A percentile compares a stretch with the other conserved stretches of the same genome.
phyloP scores from a whole-genome alignment of 2,797 vertebrate species.

The Holocentrus rufus region DNA sequence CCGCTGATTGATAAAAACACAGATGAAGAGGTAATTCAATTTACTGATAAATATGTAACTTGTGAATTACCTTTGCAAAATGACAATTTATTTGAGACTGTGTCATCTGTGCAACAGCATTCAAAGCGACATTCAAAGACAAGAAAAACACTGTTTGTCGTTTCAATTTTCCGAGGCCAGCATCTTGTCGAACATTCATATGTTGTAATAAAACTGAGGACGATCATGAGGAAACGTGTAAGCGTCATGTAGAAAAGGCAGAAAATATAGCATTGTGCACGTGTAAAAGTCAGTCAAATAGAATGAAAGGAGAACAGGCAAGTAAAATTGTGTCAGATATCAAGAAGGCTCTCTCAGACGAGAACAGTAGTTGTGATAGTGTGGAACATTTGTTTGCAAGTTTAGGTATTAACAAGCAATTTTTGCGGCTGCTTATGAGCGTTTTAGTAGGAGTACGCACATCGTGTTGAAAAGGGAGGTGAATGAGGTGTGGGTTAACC shows the following conservation, averaged over 20 bases:
- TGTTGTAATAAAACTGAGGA: not conserved
- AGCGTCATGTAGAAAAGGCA: too few relatives aligned
- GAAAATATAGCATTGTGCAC: too few relatives aligned
- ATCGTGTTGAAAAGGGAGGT: constrained; percentile 3
- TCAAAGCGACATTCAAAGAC: not conserved
- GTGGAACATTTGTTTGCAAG: constrained; percentile 19
- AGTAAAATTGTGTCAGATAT: constrained; percentile 3
- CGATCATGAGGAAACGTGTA: too few relatives aligned
- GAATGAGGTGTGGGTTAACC: constrained; percentile 27
- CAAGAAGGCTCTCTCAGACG: not conserved
- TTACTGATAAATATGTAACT: too few relatives aligned
- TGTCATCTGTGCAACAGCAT: not conserved
- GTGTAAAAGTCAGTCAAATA: too few relatives aligned
- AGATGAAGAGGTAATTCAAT: too few relatives aligned
- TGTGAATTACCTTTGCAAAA: not conserved
- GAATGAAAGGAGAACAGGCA: not conserved
- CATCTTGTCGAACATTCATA: constrained; percentile 1
- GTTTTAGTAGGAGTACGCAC: not conserved
- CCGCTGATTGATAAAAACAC: too few relatives aligned
- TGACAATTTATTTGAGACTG: not conserved
- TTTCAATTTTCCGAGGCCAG: too few relatives aligned
- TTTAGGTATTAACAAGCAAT: constrained; percentile 18
- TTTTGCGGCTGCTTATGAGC: constrained; percentile 9
- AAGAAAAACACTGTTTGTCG: not conserved
- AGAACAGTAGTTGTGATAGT: not conserved